A percentile compares a stretch with the other conserved stretches of the same genome.
Evolutionary conservation across 1,140 invertebrate species (phyloP).

Genomic region (Drosophila ambigua): DNA sequence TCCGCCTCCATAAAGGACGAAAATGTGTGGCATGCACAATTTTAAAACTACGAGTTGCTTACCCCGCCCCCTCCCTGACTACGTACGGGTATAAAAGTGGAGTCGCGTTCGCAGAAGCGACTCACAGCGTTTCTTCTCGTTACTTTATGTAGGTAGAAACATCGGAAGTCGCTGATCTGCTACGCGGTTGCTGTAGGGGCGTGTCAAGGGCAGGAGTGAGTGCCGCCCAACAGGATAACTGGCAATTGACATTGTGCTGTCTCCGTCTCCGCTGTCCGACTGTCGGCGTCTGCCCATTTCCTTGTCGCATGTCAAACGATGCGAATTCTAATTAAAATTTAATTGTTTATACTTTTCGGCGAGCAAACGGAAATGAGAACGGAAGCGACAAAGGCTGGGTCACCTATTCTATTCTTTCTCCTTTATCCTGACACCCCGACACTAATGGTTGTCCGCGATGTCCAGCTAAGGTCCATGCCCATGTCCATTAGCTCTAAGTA

Average conservation of each 20-base stretch:
- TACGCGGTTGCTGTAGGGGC: too few relatives aligned
- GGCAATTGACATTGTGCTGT: slow-evolving; percentile 39
- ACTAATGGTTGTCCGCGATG: slow-evolving; percentile 10
- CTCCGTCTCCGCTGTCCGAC: not conserved
- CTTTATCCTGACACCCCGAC: not conserved
- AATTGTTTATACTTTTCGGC: slow-evolving; percentile 80
- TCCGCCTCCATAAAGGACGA: too few relatives aligned
- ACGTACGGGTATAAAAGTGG: too few relatives aligned
- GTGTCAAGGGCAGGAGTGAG: not conserved
- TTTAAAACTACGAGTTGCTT: too few relatives aligned
- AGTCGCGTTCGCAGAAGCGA: too few relatives aligned
- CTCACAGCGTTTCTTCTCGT: too few relatives aligned
- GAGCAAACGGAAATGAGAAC: slow-evolving; percentile 64
- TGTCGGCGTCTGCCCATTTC: slow-evolving; percentile 15
- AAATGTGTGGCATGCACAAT: too few relatives aligned
- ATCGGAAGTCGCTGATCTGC: too few relatives aligned
- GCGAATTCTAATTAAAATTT: slow-evolving; percentile 80
- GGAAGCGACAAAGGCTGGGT: slow-evolving; percentile 54
- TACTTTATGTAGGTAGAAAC: too few relatives aligned
- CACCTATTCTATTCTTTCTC: not conserved
- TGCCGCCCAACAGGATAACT: not conserved
- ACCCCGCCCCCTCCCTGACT: too few relatives aligned
- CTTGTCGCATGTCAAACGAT: slow-evolving; percentile 64
- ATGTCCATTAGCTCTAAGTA: slow-evolving; percentile 71
- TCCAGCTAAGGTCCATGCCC: slow-evolving; percentile 25